Evolutionary conservation across 2,113 vertebrate genomes (phyloP), one percentile per base, ranked within the genome.

Genomic region (Vidua macroura): DNA sequence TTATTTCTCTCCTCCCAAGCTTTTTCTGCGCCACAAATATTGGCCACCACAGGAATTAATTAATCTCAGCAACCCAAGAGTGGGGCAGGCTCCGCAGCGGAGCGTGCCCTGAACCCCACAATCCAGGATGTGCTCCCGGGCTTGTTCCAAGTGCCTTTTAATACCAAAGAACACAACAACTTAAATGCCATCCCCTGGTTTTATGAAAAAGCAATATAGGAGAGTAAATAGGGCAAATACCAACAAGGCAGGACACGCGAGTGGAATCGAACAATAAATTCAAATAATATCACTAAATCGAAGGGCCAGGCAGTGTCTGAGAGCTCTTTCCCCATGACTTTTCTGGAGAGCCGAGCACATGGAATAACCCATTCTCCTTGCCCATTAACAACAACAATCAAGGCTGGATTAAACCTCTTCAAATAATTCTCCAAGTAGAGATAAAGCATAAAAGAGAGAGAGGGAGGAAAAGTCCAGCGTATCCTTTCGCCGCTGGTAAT

Each of bases 191-290:
- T 98, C 98, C 98, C 98, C 97, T 98, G 97, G 97, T 98, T 98
- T 98, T 97, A 97, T 98, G 98, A 98, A 98, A 98, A 99, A 98
- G 98, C 99, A 99, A 99, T 99, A 99, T 98, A 98, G 98, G 98
- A 98, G 98, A 99, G 98, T 99, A 99, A 99, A 99, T 98, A 99
- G 98, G 98, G 98, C 98, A 99, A 99, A 99, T 99, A 99, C 98
- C 98, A 99, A 98, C 98, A 99, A 98, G 98, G 98, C 98, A 98
- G 98, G 98, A 96, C 97, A 98, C 97, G 96, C 97, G 96, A 98
- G 98, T 97, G 77, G 97, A 97, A 98, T 98, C 98, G 98, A 98
- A 99, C 98, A 98, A 98, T 97, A 97, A 97, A 98, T 97, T 97
- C 97, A 98, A 97, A 98, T 98, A 96, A 94, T 93, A 97, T 97